phyloP scores from a whole-genome alignment of 2,888 invertebrate genomes.

The Tipula unca region DNA sequence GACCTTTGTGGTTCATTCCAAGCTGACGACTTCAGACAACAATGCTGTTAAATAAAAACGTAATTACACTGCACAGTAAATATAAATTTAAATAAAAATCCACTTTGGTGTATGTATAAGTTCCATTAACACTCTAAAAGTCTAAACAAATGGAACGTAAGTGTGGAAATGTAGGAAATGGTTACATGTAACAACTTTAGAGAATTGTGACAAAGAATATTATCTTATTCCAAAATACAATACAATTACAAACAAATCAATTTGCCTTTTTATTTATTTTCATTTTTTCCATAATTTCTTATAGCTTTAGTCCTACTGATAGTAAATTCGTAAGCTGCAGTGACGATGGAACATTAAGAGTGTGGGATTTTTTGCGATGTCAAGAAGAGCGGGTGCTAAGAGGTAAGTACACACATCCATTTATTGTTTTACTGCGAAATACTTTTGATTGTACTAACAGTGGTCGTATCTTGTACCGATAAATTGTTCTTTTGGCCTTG shows the following conservation, averaged over 20 bases:
- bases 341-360: constrained; percentile 96
- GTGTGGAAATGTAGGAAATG: not conserved
- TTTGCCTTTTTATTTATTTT: not conserved
- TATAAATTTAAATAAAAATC: too few species aligned
- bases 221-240: not conserved
- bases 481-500: too few species aligned
- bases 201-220: not conserved
- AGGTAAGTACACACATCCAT: constrained; percentile 54
- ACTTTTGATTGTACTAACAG: too few species aligned
- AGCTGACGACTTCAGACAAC: too few species aligned
- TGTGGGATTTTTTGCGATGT: constrained; percentile 97
- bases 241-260: not conserved
- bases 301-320: constrained; percentile 98
- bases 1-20: too few species aligned
- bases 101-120: too few species aligned
- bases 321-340: constrained; percentile 98
- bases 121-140: too few species aligned
- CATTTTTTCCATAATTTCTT: not conserved
- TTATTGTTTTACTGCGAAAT: too few species aligned
- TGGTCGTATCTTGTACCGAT: too few species aligned
- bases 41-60: too few species aligned
- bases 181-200: not conserved
- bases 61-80: too few species aligned
- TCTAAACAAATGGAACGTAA: not conserved
- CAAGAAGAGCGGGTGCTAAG: constrained; percentile 90